Percentiles rank a stretch among this genome's conserved stretches.
These are phyloP conservation scores for Campopleginae sp. DNA, from an alignment of 2,888 invertebrate genomes.

Conservation along the genomic window DNA sequence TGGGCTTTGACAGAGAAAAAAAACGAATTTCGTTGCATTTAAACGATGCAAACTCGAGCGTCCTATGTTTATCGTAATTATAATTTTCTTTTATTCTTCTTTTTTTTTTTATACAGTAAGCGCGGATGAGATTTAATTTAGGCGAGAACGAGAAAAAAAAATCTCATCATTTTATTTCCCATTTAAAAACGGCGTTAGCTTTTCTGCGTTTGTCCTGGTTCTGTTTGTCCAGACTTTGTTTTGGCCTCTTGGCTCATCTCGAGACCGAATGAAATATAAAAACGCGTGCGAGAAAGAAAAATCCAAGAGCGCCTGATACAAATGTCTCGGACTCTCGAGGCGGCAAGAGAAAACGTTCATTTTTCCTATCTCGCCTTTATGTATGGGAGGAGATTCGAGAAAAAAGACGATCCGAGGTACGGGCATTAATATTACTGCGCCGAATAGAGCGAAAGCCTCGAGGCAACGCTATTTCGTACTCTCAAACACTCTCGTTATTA, in stretches of 20 bases:
- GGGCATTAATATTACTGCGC: constrained; percentile 2
- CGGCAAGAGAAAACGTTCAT: constrained; percentile 46
- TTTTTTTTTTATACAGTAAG: neutral
- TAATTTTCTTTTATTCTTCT: neutral
- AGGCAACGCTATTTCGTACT: constrained; percentile 59
- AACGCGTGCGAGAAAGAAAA: neutral
- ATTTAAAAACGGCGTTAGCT: constrained; percentile 27
- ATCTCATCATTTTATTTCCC: constrained; percentile 29
- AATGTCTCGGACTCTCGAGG: constrained; percentile 14
- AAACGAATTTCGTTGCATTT: too few relatives aligned
- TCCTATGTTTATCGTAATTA: neutral
- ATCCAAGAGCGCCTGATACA: constrained; percentile 16
- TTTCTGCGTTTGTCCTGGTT: constrained; percentile 38
- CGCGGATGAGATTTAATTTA: neutral
- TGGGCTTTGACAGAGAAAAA: too few relatives aligned
- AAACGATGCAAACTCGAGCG: too few relatives aligned
- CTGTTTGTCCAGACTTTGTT: neutral
- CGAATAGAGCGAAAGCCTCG: constrained; percentile 33
- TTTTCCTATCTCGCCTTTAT: constrained; percentile 46
- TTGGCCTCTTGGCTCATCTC: neutral
- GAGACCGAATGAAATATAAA: neutral
- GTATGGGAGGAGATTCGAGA: constrained; percentile 17
- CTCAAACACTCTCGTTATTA: constrained; percentile 60
- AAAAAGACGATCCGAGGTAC: neutral
- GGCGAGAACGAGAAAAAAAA: constrained; percentile 24